phyloP scores from a whole-genome alignment of 2,113 vertebrate species.

The Pipra filicauda region DNA sequence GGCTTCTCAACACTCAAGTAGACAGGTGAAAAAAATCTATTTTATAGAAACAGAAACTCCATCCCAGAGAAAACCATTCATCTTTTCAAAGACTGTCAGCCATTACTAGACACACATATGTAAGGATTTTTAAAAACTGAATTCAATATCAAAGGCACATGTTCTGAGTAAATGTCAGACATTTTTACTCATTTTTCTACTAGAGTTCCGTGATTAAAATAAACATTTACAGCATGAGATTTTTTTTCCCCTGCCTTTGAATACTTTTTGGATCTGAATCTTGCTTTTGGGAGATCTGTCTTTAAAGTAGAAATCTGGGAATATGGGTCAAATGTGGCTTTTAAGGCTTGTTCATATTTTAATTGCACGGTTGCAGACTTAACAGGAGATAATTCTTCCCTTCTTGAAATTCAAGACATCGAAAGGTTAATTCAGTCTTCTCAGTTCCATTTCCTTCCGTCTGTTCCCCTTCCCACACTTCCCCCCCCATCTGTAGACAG shows the following conservation, averaged over 20 bases:
- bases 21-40: not conserved
- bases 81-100: not conserved
- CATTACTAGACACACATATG: not conserved
- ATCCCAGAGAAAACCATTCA: not conserved
- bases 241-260: not conserved
- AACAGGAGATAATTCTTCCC: constrained; percentile 32
- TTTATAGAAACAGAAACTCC: not conserved
- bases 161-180: not conserved
- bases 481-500: constrained; percentile 49
- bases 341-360: constrained; percentile 27
- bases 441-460: constrained; percentile 68
- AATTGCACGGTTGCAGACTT: constrained; percentile 33
- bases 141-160: not conserved
- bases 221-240: constrained; percentile 4
- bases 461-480: constrained; percentile 63
- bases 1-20: not conserved
- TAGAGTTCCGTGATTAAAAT: constrained; percentile 33
- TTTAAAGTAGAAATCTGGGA: constrained; percentile 22
- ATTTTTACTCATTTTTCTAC: constrained; percentile 28
- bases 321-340: constrained; percentile 6
- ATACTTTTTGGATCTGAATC: not conserved
- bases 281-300: not conserved
- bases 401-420: constrained; percentile 59
- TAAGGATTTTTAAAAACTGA: not conserved
- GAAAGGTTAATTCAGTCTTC: constrained; percentile 68